Evolutionary conservation across 1,140 invertebrate species (phyloP).

Genomic region (Trigoniulus corallinus): DNA sequence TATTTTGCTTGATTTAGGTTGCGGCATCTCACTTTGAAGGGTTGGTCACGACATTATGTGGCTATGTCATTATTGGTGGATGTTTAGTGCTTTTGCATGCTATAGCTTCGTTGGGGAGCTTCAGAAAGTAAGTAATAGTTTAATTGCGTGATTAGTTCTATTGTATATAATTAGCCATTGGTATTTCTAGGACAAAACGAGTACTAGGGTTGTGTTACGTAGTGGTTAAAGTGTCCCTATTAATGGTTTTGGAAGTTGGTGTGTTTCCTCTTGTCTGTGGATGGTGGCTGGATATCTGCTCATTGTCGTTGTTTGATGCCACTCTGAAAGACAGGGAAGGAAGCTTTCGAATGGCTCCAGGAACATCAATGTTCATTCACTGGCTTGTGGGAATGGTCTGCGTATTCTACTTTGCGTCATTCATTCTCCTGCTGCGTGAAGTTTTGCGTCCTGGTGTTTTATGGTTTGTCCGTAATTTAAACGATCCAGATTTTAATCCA

Average conservation of each 20-base stretch:
- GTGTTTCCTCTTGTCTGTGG: conserved; percentile 92
- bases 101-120: conserved; percentile 41
- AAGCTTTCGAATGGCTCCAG: conserved; percentile 73
- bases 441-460: conserved; percentile 86
- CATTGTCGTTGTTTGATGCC: conserved; percentile 84
- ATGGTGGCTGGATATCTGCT: conserved; percentile 98
- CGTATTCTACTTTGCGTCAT: conserved; percentile 98
- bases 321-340: conserved; percentile 62
- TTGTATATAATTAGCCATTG: conserved; percentile 4
- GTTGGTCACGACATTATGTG: conserved; percentile 75
- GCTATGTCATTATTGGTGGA: conserved; percentile 80
- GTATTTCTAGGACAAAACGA: conserved; percentile 41
- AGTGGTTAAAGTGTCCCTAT: conserved; percentile 80
- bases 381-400: conserved; percentile 99
- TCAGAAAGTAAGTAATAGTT: conserved; percentile 40
- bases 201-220: conserved; percentile 89
- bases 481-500: conserved; percentile 98
- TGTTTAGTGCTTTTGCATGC: conserved; percentile 68
- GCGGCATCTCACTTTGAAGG: conserved; percentile 77
- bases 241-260: conserved; percentile 89
- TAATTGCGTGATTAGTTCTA: neutral
- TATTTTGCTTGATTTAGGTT: conserved; percentile 28
- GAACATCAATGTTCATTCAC: conserved; percentile 94
- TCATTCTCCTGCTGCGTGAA: conserved; percentile 81
- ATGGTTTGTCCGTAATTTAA: conserved; percentile 92